Evolutionary conservation across 2,113 vertebrate genomes (phyloP).

Genomic region (Saguinus midas): DNA sequence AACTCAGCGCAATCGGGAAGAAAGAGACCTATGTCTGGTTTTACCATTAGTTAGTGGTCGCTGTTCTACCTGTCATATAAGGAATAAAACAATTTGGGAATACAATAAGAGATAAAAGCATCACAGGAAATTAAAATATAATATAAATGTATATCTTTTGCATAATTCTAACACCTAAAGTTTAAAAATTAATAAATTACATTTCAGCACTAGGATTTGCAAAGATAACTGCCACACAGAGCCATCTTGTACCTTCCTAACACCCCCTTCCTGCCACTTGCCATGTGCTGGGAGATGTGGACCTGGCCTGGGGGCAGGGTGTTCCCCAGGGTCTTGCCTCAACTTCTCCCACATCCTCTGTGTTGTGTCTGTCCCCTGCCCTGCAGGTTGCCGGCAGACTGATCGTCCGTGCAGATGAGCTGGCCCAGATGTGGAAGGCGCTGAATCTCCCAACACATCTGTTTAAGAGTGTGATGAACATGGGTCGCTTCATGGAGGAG

Average conservation of each 20-base stretch:
- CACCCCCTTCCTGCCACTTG: accelerated
- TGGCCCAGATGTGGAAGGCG: constrained; percentile 77
- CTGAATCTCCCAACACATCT: constrained; percentile 75
- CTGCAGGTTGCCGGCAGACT: constrained; percentile 68
- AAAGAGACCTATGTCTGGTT: not conserved
- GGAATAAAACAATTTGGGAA: not conserved
- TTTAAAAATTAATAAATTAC: not conserved
- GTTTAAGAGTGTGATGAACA: constrained; percentile 75
- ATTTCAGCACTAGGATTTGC: not conserved
- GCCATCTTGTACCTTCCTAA: not conserved
- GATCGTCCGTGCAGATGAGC: constrained; percentile 63
- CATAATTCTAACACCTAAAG: not conserved
- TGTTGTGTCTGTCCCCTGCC: not conserved
- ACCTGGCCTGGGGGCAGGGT: not conserved
- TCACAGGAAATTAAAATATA: not conserved
- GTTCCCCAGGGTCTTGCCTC: not conserved
- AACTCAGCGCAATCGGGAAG: not conserved
- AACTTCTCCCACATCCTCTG: not conserved
- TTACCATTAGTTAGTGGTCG: not conserved
- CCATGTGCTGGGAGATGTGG: not conserved
- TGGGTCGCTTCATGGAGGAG: constrained; percentile 77
- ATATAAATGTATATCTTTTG: not conserved
- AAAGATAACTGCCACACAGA: not conserved
- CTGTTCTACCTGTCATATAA: not conserved
- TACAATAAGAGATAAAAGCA: constrained; percentile 6